These are phyloP conservation scores for Fregata magnificens DNA, from an alignment of 2,113 vertebrate genomes.

Conservation along the genomic window DNA sequence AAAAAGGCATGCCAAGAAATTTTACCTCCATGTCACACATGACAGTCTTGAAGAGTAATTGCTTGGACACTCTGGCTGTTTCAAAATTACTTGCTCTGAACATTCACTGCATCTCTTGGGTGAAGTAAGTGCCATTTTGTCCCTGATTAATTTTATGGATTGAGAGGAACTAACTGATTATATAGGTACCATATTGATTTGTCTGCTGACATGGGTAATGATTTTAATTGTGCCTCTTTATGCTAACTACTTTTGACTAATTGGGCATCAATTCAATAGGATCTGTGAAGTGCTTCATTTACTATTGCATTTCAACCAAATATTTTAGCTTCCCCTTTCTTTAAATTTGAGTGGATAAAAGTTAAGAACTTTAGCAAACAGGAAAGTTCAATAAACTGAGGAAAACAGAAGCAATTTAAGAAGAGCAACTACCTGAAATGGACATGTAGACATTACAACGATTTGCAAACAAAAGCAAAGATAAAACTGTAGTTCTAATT, in stretches of 20 bases:
- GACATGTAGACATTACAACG: background rate
- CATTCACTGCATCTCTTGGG: background rate
- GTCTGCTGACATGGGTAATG: background rate
- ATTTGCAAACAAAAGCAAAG: background rate
- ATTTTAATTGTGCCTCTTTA: slow-evolving; percentile 11
- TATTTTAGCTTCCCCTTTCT: background rate
- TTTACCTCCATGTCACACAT: background rate
- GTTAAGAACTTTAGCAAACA: background rate
- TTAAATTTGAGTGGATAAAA: background rate
- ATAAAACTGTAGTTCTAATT: background rate
- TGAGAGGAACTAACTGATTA: background rate
- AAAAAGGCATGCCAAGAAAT: background rate
- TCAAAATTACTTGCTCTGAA: background rate
- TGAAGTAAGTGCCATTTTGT: background rate
- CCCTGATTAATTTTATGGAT: background rate
- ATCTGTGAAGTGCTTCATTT: background rate
- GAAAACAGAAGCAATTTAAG: background rate
- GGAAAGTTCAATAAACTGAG: background rate
- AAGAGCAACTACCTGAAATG: background rate
- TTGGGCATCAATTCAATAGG: background rate
- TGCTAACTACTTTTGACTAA: background rate
- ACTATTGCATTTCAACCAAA: background rate
- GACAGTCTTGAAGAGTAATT: background rate
- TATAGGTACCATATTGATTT: background rate
- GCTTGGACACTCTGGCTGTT: background rate